Base-by-base conservation (phyloP, 2,797 vertebrate species). In the Oreochromis mossambicus region DNA sequence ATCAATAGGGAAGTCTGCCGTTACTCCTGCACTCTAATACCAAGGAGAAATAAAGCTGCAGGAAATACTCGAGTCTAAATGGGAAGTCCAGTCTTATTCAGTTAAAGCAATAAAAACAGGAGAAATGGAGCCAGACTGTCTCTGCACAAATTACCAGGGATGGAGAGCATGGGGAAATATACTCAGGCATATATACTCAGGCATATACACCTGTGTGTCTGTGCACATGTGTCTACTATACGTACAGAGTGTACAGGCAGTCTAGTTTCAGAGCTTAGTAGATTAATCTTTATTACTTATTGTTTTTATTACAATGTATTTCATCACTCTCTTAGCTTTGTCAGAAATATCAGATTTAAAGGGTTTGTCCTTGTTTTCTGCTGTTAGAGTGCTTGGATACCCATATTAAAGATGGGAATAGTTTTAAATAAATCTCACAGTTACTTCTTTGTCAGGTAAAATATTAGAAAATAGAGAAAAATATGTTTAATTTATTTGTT, bases 61-160 rank as follows among this genome's bases (percentile, higher is more conserved):
- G 63, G 68, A 90, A 77, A 70, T 15, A 12, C 56, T 26, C 17
- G 13, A 21, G 83, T 82, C 38, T 84, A 87, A 90, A 89, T 21
- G 66, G 82, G 32, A 86, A 79, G 92, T 89, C 88, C 81, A 41
- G 77, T 88, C 86, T 92, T 51, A 89, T 93, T 86, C 77, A 83
- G 90, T 94, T 93, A 92, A 77, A 91, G 93, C 89, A 94, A 95
- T 95, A 94, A 94, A 93, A 94, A 86, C 78, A 36, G 81, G 73
- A 24, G 56, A 82, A 86, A 89, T 52, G 29, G 76, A 92, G 88
- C 82, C 87, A 87, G 86, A 83, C 91, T 87, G 91, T 91, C 89
- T 89, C 88, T 79, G 91, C 73, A 83, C 88, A 90, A 91, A 93
- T 94, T 83, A 86, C 85, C 85, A 83, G 66, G 81, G 84, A 92